Percentiles rank a stretch among this genome's conserved stretches.
Conservation (phyloP, 2,113 vertebrate species). For the Circaetus gallicus region DNA sequence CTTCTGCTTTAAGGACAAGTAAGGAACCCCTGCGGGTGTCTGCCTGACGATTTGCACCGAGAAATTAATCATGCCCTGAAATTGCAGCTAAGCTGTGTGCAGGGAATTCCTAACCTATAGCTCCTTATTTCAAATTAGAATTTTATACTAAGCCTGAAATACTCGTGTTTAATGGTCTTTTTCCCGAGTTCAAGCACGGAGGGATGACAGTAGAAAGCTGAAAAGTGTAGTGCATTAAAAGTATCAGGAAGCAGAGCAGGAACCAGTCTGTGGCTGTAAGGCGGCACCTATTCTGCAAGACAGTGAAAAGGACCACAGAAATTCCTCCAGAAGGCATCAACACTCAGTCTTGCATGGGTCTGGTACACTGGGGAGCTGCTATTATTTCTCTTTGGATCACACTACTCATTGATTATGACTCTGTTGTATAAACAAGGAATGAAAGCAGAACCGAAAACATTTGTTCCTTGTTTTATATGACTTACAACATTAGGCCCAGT, state of each 20-base stretch:
- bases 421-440: background rate
- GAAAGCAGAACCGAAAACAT: background rate
- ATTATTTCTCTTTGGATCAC: background rate
- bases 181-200: background rate
- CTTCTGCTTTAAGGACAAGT: background rate
- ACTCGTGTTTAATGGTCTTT: slow-evolving; percentile 9
- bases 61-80: slow-evolving; percentile 57
- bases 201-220: background rate
- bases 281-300: background rate
- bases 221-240: background rate
- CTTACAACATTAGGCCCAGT: background rate
- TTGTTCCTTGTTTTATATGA: background rate
- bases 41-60: slow-evolving; percentile 12
- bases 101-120: slow-evolving; percentile 56
- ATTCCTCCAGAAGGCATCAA: background rate
- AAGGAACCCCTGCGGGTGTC: slow-evolving; percentile 2
- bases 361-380: background rate
- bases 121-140: background rate
- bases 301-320: background rate
- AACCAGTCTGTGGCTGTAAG: background rate
- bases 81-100: slow-evolving; percentile 40
- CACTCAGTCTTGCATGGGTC: background rate
- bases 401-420: background rate
- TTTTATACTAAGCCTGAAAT: slow-evolving; percentile 15
- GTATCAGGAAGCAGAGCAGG: background rate